These are phyloP conservation scores for Zaprionus kolodkinae DNA, from an alignment of 1,140 invertebrate species.

Conservation along the genomic window DNA sequence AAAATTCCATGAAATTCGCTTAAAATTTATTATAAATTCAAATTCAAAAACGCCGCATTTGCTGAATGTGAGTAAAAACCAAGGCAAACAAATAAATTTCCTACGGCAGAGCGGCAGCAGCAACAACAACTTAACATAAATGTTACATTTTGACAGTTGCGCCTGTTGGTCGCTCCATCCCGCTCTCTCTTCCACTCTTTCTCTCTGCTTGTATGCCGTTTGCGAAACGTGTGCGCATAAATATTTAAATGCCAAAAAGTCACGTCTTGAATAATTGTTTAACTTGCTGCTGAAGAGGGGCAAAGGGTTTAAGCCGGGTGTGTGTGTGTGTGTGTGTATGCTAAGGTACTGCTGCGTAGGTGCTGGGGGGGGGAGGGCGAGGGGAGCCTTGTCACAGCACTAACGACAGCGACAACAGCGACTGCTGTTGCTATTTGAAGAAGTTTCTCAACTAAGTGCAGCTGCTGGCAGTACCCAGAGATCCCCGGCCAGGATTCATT, in stretches of 20 bases:
- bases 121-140: conserved; percentile 37
- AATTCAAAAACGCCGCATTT: conserved; percentile 23
- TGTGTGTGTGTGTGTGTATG: too few relatives aligned
- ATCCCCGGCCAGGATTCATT: conserved; percentile 63
- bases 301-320: too few relatives aligned
- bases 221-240: conserved; percentile 74
- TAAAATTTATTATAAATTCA: conserved; percentile 15
- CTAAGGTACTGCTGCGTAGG: background rate
- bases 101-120: conserved; percentile 11
- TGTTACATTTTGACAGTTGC: conserved; percentile 50
- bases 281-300: conserved; percentile 44
- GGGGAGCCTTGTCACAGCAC: background rate
- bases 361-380: background rate
- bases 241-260: conserved; percentile 82
- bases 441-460: conserved; percentile 80
- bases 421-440: conserved; percentile 67
- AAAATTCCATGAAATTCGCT: conserved; percentile 22
- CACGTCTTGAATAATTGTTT: conserved; percentile 82
- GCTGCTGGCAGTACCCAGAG: conserved; percentile 51
- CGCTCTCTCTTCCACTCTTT: background rate
- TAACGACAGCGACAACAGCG: conserved; percentile 19
- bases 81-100: conserved; percentile 26
- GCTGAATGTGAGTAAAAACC: background rate
- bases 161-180: conserved; percentile 22
- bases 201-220: conserved; percentile 7